Evolutionary conservation across 2,888 invertebrate genomes (phyloP).

Genomic region (Ferrisia virgata): DNA sequence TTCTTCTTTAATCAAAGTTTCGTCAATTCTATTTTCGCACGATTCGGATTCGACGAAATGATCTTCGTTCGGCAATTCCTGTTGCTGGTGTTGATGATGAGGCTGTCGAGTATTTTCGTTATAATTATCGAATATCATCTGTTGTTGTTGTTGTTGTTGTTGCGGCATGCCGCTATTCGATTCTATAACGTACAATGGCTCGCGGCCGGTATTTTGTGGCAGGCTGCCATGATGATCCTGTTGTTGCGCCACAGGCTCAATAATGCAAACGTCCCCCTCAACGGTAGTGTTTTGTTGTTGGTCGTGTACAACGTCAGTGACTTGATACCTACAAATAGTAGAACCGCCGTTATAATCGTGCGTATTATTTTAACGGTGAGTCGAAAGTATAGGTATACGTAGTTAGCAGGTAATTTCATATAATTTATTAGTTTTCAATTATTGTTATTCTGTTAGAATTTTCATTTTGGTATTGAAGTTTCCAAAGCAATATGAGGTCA

Average conservation of each 20-base stretch:
- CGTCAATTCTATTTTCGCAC: neutral
- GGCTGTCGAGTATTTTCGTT: neutral
- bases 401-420: neutral
- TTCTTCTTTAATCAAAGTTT: neutral
- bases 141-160: too few species aligned
- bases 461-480: too few species aligned
- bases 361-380: neutral
- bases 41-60: neutral
- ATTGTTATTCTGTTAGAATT: too few species aligned
- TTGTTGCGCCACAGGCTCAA: neutral
- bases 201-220: neutral
- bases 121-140: neutral
- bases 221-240: neutral
- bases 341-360: neutral
- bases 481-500: too few species aligned
- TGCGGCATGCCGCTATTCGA: neutral
- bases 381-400: neutral
- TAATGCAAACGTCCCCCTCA: neutral
- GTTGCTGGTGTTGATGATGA: too few species aligned
- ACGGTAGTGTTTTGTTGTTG: neutral
- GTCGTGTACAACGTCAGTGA: neutral
- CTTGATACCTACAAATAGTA: slow-evolving; percentile 2
- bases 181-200: neutral
- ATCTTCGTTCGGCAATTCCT: neutral
- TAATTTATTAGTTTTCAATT: neutral